Evolutionary conservation across 2,113 vertebrate species (phyloP), one percentile per base, ranked within the genome.

Genomic region (Oryzias melastigma): DNA sequence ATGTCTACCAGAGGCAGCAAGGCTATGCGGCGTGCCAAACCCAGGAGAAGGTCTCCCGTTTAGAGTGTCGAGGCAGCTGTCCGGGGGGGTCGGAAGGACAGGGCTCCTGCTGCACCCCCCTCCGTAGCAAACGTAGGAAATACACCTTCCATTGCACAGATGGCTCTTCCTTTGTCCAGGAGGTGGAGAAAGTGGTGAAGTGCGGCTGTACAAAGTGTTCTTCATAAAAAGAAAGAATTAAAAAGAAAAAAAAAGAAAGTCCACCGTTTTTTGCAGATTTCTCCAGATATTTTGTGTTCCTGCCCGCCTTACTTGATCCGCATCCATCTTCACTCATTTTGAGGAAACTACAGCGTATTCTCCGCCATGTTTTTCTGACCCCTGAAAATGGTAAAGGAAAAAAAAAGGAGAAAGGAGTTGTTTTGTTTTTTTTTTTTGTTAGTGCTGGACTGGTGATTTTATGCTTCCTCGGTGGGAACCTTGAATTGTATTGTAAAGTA

Each of bases 401-500:
- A 69, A 65, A 73, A 27, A 70, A 2, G 43, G 78, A 76, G 77
- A 60, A 25, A 52, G 52, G 51, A 52, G 58, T 52, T 42, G 55
- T 73, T 76, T 73, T 27, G 53, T 42, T 58, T 73, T 27, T 43
- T 70, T 85, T 80, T 74, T 61, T 74, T 70, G 90, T 91, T 93
- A 87, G 46, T 91, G 92, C 91, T 86, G 94, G 93, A 97, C 96
- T 94, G 92, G 92, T 94, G 91, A 92, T 93, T 35, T 85, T 85
- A 93, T 92, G 92, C 94, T 94, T 91, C 94, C 94, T 92, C 91
- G 93, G 92, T 93, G 94, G 94, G 95, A 94, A 96, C 94, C 93
- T 95, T 93, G 95, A 96, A 97, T 94, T 95, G 94, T 97, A 98
- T 97, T 98, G 95, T 98, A 98, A 96, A 94, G 95, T 98, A 98